Evolutionary conservation across 1,140 invertebrate species (phyloP).

Genomic region (Drosophila kanapiae): DNA sequence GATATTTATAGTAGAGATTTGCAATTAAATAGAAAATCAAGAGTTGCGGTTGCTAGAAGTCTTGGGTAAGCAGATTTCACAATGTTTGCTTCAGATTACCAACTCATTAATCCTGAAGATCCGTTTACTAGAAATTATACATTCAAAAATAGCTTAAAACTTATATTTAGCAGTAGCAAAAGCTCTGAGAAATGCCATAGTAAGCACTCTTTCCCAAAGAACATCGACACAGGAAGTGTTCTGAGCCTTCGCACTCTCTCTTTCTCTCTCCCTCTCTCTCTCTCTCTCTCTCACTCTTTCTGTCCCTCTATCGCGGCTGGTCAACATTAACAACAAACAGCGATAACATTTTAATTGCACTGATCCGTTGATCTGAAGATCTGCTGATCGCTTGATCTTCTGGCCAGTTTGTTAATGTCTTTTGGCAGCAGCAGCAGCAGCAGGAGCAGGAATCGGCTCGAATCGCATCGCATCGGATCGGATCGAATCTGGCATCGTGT

Average conservation of each 20-base stretch:
- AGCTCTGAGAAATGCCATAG: background rate
- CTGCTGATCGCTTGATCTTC: conserved; percentile 59
- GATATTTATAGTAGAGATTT: too few species aligned
- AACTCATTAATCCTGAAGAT: too few species aligned
- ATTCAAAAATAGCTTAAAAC: too few species aligned
- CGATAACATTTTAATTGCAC: conserved; percentile 82
- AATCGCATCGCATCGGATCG: conserved; percentile 6
- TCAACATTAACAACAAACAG: conserved; percentile 77
- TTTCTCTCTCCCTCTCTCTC: conserved; percentile 4
- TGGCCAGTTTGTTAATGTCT: conserved; percentile 79
- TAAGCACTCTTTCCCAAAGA: background rate
- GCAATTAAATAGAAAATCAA: background rate
- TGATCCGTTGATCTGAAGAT: conserved; percentile 59
- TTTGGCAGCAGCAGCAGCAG: conserved; percentile 60
- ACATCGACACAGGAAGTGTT: conserved; percentile 65
- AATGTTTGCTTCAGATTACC: too few species aligned
- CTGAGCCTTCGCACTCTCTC: conserved; percentile 14
- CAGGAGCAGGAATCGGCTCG: conserved; percentile 11
- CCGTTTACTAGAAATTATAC: too few species aligned
- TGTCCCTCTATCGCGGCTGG: conserved; percentile 38
- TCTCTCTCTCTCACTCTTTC: conserved; percentile 9
- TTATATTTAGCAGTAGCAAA: too few species aligned
- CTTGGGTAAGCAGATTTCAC: too few species aligned
- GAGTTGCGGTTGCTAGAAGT: too few species aligned
- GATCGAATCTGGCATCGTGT: conserved; percentile 60